Conservation (phyloP, 2,888 invertebrate genomes). For the Eristalinus aeneus region DNA sequence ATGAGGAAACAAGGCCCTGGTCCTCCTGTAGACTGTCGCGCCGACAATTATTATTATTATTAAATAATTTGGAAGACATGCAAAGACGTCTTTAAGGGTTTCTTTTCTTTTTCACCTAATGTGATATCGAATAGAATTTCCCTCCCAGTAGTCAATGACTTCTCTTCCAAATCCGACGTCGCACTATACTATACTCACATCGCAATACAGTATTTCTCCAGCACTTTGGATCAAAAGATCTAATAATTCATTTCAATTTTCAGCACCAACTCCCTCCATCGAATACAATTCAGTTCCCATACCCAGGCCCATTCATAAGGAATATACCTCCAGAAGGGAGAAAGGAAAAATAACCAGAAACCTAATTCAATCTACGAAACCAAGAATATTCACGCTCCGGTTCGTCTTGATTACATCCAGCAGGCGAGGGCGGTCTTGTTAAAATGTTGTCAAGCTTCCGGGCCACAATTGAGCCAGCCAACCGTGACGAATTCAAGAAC, state of each 20-base stretch:
- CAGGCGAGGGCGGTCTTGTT: background rate
- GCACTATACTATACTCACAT: background rate
- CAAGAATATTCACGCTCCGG: constrained; percentile 10
- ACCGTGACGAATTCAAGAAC: constrained; percentile 21
- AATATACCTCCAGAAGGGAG: background rate
- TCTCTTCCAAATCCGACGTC: no score
- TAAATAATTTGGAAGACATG: no score
- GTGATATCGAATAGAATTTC: no score
- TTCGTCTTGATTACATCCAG: constrained; percentile 9
- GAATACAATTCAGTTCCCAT: background rate
- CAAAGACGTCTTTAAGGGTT: no score
- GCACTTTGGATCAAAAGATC: background rate
- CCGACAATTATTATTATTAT: no score
- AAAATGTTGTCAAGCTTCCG: constrained; percentile 2
- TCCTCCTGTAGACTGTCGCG: no score
- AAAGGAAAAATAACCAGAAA: background rate
- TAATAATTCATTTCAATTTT: background rate
- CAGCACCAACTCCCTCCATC: background rate
- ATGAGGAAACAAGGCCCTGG: no score
- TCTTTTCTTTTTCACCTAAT: no score
- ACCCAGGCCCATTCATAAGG: background rate
- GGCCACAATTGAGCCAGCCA: constrained; percentile 20
- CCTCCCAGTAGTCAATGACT: no score
- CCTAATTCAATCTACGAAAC: constrained; percentile 3
- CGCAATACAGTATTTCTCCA: background rate